Evolutionary conservation across 2,888 invertebrate species (phyloP), one percentile per base, ranked within the genome.

Genomic region (Marronus borbonicus): DNA sequence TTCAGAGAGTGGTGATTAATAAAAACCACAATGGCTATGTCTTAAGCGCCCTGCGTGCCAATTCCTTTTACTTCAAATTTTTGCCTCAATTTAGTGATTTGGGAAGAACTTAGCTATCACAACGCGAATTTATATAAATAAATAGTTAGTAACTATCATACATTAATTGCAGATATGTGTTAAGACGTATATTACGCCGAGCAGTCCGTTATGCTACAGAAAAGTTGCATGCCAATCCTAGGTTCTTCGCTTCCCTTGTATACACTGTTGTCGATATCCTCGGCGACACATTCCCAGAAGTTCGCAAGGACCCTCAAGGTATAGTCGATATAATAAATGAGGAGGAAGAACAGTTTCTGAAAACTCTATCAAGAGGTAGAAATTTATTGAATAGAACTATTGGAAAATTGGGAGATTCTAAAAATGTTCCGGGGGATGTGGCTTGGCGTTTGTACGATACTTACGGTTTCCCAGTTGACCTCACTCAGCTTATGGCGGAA

Each of bases 401-500:
- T 80, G 92, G 92, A 76, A 97, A 97, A 87, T 89, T 98, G 50
- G 93, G 92, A 70, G 90, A 90, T 78, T 91, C 92, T 1, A 94
- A 93, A 86, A 90, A 92, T 66, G 90, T 99, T 81, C 98, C 98
- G 52, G 98, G 99, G 76, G 97, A 99, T 89, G 94, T 99, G 69
- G 98, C 99, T 0, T 99, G 99, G 99, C 92, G 98, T 31, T 69
- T 99, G 77, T 99, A 99, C 88, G 99, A 99, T 86, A 99, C 99
- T 0, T 99, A 99, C 87, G 99, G 99, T 20, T 99, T 99, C 87
- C 99, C 99, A 0, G 93, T 99, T 76, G 99, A 99, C 91, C 92
- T 99, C 81, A 99, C 99, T 0, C 95, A 96, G 85, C 90, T 99
- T 49, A 99, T 99, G 98, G 96, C 96, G 69, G 99, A 99, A 90